phyloP scores from a whole-genome alignment of 2,888 invertebrate species.

The Chorisops tibialis region DNA sequence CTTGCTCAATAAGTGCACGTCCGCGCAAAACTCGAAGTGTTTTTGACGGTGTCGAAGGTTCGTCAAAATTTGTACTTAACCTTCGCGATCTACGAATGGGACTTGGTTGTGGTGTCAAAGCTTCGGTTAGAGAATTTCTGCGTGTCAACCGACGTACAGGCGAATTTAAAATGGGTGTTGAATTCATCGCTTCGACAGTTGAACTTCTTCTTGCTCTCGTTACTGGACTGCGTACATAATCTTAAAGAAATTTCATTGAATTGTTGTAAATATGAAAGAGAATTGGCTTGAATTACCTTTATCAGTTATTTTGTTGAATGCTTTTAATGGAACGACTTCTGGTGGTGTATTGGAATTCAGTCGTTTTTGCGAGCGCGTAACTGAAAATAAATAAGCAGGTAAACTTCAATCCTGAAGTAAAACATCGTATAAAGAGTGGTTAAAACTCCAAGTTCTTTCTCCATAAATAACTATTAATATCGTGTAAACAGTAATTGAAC shows the following conservation, averaged over 20 bases:
- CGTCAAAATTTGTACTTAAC: slow-evolving; percentile 7
- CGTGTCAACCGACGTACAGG: slow-evolving; percentile 1
- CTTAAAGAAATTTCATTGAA: not conserved
- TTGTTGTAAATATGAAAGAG: not conserved
- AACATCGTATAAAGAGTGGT: too few relatives aligned
- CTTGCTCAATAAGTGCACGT: not conserved
- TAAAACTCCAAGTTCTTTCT: too few relatives aligned
- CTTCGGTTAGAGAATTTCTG: not conserved
- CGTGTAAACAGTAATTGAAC: too few relatives aligned
- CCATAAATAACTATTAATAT: too few relatives aligned
- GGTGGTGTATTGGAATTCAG: not conserved
- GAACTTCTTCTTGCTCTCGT: not conserved
- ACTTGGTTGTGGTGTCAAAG: not conserved
- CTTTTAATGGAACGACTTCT: not conserved
- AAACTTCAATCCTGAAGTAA: too few relatives aligned
- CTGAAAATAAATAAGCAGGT: slow-evolving; percentile 7
- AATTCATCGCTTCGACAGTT: not conserved
- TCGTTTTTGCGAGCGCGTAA: slow-evolving; percentile 5
- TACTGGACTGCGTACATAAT: slow-evolving; percentile 1
- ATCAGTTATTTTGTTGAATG: not conserved
- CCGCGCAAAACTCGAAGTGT: not conserved
- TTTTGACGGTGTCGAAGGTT: slow-evolving; percentile 5
- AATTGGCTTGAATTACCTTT: not conserved
- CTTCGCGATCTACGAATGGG: slow-evolving; percentile 9
- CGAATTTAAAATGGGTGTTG: not conserved